A percentile compares a stretch with the other conserved stretches of the same genome.
Evolutionary conservation across 2,113 vertebrate genomes (phyloP).

Genomic region (Marcusenius ussheri): DNA sequence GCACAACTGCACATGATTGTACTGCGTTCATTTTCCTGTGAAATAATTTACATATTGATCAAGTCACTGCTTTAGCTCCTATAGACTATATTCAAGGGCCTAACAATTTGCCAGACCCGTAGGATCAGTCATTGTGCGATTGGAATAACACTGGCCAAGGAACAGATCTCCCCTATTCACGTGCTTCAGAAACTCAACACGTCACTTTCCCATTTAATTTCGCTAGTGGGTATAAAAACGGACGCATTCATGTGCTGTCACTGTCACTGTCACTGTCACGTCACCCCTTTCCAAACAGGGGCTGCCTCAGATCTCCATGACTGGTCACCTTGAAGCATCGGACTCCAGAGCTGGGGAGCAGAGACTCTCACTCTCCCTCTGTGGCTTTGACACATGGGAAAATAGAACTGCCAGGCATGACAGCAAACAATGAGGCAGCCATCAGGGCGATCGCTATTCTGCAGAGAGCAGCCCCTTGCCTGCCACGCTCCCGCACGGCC

Average conservation of each 20-base stretch:
- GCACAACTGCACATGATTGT: neutral
- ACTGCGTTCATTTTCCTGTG: neutral
- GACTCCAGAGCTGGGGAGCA: conserved; percentile 16
- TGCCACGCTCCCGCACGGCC: conserved; percentile 36
- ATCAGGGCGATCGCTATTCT: conserved; percentile 39
- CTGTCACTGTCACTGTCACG: neutral
- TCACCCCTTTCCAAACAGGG: conserved; percentile 30
- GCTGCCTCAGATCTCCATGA: conserved; percentile 20
- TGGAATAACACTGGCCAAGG: neutral
- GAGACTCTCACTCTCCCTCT: conserved; percentile 42
- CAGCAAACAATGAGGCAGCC: conserved; percentile 59
- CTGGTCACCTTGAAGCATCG: conserved; percentile 27
- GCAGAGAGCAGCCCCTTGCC: conserved; percentile 45
- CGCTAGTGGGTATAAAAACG: neutral
- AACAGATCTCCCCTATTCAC: neutral
- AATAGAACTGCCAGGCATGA: conserved; percentile 66
- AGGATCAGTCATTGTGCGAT: neutral
- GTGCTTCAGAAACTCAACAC: neutral
- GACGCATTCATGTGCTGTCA: neutral
- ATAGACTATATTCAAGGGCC: neutral
- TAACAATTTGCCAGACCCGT: neutral
- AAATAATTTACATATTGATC: neutral
- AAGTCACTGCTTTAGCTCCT: neutral
- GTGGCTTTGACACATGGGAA: conserved; percentile 63
- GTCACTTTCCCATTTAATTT: neutral